A percentile compares a stretch with the other conserved stretches of the same genome.
Conservation (phyloP, 2,113 vertebrate genomes). For the Phaethornis superciliosus region DNA sequence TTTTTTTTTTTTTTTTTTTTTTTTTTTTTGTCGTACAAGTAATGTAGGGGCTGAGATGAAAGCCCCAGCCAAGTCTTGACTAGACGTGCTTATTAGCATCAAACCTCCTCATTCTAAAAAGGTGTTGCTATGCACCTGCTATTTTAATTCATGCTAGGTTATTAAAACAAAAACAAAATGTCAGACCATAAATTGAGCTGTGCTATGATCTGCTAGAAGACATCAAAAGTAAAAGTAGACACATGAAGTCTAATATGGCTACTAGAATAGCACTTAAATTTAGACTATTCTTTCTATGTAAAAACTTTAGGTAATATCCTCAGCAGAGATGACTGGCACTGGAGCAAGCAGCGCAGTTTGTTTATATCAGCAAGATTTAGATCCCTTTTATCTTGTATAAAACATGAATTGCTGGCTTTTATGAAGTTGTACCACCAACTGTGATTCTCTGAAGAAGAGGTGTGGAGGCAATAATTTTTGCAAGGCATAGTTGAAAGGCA, state of each 20-base stretch:
- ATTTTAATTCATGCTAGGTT: conserved; percentile 17
- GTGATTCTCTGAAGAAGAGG: background rate
- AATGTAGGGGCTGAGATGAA: background rate
- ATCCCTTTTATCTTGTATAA: background rate
- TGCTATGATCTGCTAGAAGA: background rate
- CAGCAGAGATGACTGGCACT: background rate
- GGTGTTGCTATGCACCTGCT: conserved; percentile 20
- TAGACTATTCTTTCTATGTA: background rate
- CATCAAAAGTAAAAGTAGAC: background rate
- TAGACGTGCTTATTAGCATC: conserved; percentile 7
- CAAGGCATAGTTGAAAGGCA: background rate
- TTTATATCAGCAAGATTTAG: background rate
- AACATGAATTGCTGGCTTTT: background rate
- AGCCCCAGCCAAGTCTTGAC: background rate
- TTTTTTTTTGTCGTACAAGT: background rate
- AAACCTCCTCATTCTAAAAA: conserved; percentile 6
- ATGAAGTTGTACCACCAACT: background rate
- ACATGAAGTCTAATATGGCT: background rate
- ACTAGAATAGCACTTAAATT: background rate
- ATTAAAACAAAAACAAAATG: conserved; percentile 32
- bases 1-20: background rate
- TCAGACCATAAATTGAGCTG: conserved; percentile 20
- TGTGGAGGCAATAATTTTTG: background rate
- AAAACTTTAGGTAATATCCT: background rate
- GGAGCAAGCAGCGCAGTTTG: background rate